Evolutionary conservation across 2,113 vertebrate species (phyloP).

Genomic region (Ailurus styani): DNA sequence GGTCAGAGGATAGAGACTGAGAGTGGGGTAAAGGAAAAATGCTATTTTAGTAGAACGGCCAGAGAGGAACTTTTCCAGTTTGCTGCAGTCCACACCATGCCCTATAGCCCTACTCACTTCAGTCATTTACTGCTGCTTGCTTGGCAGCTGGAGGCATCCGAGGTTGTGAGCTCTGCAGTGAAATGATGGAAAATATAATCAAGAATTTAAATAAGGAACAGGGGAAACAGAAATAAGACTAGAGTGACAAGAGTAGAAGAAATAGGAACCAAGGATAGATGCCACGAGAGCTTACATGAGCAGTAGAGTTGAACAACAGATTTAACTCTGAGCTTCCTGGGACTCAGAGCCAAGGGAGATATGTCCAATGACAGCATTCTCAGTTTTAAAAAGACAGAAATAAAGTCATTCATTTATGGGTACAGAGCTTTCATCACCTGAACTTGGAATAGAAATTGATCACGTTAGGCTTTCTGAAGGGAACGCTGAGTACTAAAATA

Average conservation of each 20-base stretch:
- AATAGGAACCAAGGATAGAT: not conserved
- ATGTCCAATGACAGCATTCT: not conserved
- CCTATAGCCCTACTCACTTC: not conserved
- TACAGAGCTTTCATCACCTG: not conserved
- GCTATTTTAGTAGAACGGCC: not conserved
- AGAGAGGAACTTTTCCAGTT: not conserved
- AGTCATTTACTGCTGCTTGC: not conserved
- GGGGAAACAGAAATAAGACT: not conserved
- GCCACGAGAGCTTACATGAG: not conserved
- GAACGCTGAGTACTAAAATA: not conserved
- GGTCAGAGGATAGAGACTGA: not conserved
- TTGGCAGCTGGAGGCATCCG: not conserved
- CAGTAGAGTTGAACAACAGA: not conserved
- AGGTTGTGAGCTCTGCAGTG: not conserved
- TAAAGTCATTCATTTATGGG: not conserved
- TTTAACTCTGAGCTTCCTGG: not conserved
- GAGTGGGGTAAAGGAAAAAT: no score
- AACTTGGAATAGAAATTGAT: not conserved
- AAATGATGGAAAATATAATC: not conserved
- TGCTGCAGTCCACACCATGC: not conserved
- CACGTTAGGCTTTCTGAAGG: not conserved
- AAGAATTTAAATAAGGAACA: not conserved
- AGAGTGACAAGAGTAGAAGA: not conserved
- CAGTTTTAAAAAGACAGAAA: not conserved
- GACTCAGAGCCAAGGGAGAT: not conserved